Evolutionary conservation across 2,113 vertebrate species (phyloP).

Genomic region (Leptobrachium leishanense): DNA sequence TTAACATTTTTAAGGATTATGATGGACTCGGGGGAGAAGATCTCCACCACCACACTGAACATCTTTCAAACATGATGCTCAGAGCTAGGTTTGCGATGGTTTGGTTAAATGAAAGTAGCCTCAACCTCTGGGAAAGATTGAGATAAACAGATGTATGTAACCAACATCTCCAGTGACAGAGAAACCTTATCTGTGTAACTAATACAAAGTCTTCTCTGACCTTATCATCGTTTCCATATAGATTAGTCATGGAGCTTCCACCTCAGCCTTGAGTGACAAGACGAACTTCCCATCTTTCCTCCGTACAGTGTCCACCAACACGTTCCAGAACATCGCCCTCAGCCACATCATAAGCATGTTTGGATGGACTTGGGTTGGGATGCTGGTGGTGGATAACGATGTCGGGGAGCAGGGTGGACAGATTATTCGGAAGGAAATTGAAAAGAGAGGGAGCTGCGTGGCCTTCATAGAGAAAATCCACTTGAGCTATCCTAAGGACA

Average conservation of each 20-base stretch:
- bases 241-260: constrained; percentile 34
- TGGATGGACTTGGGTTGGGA: constrained; percentile 41
- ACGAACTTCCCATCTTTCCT: constrained; percentile 34
- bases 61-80: too few species aligned
- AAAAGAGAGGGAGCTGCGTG: constrained; percentile 23
- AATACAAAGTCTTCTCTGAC: neutral
- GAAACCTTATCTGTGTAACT: neutral
- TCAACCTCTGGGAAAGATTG: too few species aligned
- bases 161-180: neutral
- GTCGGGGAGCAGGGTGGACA: constrained; percentile 26
- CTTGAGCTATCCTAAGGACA: constrained; percentile 6
- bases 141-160: too few species aligned
- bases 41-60: too few species aligned
- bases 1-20: too few species aligned
- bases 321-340: constrained; percentile 28
- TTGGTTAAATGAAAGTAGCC: too few species aligned
- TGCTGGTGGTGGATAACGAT: constrained; percentile 40
- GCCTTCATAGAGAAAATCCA: constrained; percentile 37
- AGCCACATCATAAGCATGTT: constrained; percentile 14
- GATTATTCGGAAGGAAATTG: constrained; percentile 11
- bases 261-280: constrained; percentile 14
- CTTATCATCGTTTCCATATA: neutral
- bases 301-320: constrained; percentile 30
- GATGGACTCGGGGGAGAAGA: too few species aligned
- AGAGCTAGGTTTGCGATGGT: too few species aligned